Conservation (phyloP, 1,140 invertebrate species). For the Cherax destructor region DNA sequence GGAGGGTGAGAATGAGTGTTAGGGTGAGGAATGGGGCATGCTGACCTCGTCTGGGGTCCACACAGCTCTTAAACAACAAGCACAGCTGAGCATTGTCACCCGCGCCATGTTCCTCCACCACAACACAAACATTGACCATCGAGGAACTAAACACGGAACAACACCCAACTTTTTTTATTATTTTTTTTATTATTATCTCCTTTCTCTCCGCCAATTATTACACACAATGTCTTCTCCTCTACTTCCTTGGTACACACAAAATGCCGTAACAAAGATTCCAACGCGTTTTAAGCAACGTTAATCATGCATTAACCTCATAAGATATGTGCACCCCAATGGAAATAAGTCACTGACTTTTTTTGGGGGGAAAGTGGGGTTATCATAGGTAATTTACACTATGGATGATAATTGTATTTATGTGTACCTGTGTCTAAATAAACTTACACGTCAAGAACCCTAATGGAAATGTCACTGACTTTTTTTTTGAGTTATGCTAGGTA, state of each 20-base stretch:
- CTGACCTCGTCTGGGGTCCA: slow-evolving; percentile 65
- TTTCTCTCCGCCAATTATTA: not conserved
- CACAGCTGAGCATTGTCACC: slow-evolving; percentile 52
- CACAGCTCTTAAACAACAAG: slow-evolving; percentile 54
- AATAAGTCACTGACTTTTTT: no score
- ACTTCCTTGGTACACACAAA: not conserved
- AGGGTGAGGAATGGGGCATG: not conserved
- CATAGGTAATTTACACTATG: no score
- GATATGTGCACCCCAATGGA: not conserved
- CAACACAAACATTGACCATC: slow-evolving; percentile 57
- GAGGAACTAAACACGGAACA: slow-evolving; percentile 26
- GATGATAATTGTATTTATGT: no score
- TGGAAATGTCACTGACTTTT: no score
- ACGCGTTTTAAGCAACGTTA: not conserved
- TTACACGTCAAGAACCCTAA: no score
- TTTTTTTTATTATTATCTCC: no score
- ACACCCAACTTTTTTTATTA: no score
- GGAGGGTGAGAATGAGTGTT: no score
- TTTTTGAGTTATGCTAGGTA: no score
- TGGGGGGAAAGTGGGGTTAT: no score
- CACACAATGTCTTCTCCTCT: not conserved
- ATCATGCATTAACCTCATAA: not conserved
- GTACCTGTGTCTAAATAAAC: no score
- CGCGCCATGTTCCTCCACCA: slow-evolving; percentile 57
- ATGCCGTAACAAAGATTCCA: not conserved